Evolutionary conservation across 1,140 invertebrate species (phyloP).

Genomic region (Eupristina koningsbergeri): DNA sequence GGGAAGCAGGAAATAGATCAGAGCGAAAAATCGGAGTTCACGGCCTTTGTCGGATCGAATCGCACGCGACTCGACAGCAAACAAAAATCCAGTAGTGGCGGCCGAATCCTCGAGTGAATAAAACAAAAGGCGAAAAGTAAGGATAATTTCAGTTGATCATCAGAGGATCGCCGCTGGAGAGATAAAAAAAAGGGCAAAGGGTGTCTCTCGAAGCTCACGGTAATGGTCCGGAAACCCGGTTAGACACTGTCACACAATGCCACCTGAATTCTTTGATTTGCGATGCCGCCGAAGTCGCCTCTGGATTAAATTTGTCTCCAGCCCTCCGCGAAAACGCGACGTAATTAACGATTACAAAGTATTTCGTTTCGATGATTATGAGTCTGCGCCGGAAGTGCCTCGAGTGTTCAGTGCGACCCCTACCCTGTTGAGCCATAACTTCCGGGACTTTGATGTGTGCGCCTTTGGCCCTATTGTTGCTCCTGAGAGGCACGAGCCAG

Average conservation of each 20-base stretch:
- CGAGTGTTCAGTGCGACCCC: background rate
- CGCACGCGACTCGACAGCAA: background rate
- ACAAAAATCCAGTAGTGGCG: background rate
- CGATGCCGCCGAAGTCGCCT: background rate
- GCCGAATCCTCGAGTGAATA: too few species aligned
- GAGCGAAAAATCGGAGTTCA: background rate
- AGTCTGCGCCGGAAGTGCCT: constrained; percentile 47
- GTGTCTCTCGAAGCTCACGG: background rate
- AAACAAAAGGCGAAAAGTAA: background rate
- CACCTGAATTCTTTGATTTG: constrained; percentile 47
- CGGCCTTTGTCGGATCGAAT: too few species aligned
- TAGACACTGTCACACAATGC: background rate
- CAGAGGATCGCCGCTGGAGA: background rate
- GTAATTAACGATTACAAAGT: constrained; percentile 53
- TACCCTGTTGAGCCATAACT: constrained; percentile 42
- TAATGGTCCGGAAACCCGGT: constrained; percentile 44
- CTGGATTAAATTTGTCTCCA: constrained; percentile 15
- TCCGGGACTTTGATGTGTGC: constrained; percentile 58
- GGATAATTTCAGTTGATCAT: constrained; percentile 10
- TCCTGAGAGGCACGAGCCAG: background rate
- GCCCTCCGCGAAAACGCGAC: background rate
- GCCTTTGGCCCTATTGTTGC: constrained; percentile 56
- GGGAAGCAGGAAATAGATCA: background rate
- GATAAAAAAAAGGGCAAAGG: background rate
- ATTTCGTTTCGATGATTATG: constrained; percentile 45